Base-by-base conservation (phyloP, 2,888 invertebrate species). In the Escarpia spicata region DNA sequence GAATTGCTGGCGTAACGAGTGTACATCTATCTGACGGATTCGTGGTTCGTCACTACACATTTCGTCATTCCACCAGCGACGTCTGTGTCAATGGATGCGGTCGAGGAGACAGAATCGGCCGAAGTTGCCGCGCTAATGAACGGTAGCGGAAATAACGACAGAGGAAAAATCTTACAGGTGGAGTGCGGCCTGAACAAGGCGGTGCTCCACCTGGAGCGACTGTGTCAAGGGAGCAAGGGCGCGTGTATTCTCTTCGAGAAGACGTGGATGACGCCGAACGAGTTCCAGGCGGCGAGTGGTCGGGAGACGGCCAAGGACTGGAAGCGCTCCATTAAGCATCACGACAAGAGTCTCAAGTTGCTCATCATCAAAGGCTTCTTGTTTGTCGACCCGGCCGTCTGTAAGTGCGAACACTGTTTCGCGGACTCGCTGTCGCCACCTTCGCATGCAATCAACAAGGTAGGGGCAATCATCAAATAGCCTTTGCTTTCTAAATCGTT, bases 291-390 rank as follows among this genome's bases (percentile, higher is more conserved):
- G 60, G 60, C 60, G 60, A 60, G 60, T 60, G 60, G 60, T 19
- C 60, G 60, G 60, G 60, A 60, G 60, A 60, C 60, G 60, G 60
- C 60, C 60, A 60, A 97, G 94, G 97, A 37, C 37, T 37, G 37
- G 37, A 37, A 37, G 37, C 37, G 37, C 37, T 37, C 37, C 37
- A 37, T 37, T 37, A 37, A 37, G 37, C 37, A 37, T 37, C 37
- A 37, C 37, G 37, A 37, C 37, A 37, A 37, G 37, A 96, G 96
- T 94, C 95, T 97, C 94, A 97, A 97, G 94, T 95, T 97, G 92
- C 95, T 97, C 92, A 95, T 97, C 93, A 95, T 96, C 92, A 97
- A 97, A 95, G 96, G 96, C 93, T 96, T 96, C 91, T 95, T 97
- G 94, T 94, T 96, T 94, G 96, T 96, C 31, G 96, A 96, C 94